A percentile compares a stretch with the other conserved stretches of the same genome.
These are phyloP conservation scores for Neomonachus schauinslandi DNA, from an alignment of 2,113 vertebrate genomes.

Conservation along the genomic window DNA sequence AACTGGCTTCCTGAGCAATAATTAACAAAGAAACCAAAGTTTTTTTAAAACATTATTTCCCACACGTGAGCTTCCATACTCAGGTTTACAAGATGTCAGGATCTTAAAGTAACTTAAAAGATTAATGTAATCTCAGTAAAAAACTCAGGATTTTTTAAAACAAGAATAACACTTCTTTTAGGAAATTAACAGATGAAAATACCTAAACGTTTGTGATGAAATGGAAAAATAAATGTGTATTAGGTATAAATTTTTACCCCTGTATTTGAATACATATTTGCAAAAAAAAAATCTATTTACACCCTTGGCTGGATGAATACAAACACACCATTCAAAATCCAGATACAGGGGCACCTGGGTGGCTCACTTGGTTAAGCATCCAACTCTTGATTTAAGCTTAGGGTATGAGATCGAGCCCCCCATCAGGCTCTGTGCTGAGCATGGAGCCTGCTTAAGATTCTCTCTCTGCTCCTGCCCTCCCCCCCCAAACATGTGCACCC, in stretches of 20 bases:
- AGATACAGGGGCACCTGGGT: background rate
- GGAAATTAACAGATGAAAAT: background rate
- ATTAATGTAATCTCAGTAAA: constrained; percentile 10
- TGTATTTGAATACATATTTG: constrained; percentile 1
- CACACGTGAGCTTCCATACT: background rate
- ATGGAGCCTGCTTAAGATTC: background rate
- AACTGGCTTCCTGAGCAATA: background rate
- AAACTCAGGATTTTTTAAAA: background rate
- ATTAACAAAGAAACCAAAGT: background rate
- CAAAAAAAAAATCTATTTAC: background rate
- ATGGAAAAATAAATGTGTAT: background rate
- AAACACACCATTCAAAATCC: background rate
- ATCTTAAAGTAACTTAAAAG: constrained; percentile 19
- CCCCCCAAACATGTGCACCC: accelerated
- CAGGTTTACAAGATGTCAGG: background rate
- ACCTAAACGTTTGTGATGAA: background rate
- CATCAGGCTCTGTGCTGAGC: too few species aligned
- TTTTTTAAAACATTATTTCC: background rate
- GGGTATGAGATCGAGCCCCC: too few species aligned
- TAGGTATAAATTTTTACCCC: background rate
- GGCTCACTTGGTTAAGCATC: too few species aligned
- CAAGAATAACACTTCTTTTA: background rate
- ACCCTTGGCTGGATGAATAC: background rate
- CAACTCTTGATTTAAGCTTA: too few species aligned
- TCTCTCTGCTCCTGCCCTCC: background rate